Evolutionary conservation across 92 coral and sea anemone genomes (phyloP).

Genomic region (Phenganax stokvisi): DNA sequence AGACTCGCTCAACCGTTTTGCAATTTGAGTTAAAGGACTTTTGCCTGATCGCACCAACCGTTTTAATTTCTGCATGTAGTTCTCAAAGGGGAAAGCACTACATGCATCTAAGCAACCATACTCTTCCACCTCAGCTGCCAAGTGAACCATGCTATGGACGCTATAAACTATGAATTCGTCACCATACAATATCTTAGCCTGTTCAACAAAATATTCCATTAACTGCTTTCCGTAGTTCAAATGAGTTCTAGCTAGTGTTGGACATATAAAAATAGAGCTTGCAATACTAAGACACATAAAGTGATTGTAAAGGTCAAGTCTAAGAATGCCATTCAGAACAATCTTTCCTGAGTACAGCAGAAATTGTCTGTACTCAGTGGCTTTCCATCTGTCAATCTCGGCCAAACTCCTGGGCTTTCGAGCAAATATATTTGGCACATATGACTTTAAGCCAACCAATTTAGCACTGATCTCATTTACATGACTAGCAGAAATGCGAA

Average conservation of each 20-base stretch:
- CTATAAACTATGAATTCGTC: conserved; percentile 20
- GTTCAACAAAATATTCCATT: conserved; percentile 28
- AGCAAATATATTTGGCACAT: no score
- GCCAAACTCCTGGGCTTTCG: conserved; percentile 19
- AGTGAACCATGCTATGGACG: conserved; percentile 30
- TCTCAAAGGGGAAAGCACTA: conserved; percentile 35
- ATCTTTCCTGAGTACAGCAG: conserved; percentile 27
- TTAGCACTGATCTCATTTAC: no score
- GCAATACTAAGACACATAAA: conserved; percentile 25
- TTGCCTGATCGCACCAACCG: conserved; percentile 24
- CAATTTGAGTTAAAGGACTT: conserved; percentile 24
- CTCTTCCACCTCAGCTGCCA: conserved; percentile 14
- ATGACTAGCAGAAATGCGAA: no score
- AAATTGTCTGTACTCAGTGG: conserved; percentile 27
- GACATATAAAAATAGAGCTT: conserved; percentile 21
- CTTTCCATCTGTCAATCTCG: conserved; percentile 25
- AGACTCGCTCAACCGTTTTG: conserved; percentile 24
- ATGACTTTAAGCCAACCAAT: no score
- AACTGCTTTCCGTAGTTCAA: conserved; percentile 10
- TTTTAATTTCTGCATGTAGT: conserved; percentile 29
- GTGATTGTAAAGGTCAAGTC: conserved; percentile 8
- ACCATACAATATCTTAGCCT: conserved; percentile 9
- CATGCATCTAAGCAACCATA: conserved; percentile 28
- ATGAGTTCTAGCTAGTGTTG: background rate
- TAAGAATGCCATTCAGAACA: conserved; percentile 5